A percentile compares a stretch with the other conserved stretches of the same genome.
phyloP scores from a whole-genome alignment of 2,797 vertebrate genomes.

The Rachycentron canadum region DNA sequence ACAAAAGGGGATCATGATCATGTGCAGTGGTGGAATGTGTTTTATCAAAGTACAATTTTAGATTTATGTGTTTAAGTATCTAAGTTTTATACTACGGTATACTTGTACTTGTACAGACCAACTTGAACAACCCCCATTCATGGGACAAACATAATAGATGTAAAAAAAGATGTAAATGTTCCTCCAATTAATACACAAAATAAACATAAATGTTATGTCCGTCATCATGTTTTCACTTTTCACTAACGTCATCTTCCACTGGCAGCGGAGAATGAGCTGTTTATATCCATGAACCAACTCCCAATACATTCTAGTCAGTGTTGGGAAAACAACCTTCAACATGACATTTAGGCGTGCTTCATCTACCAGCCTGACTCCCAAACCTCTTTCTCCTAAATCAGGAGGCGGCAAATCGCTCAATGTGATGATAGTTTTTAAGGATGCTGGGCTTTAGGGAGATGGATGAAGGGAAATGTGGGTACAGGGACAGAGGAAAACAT shows the following conservation, averaged over 20 bases:
- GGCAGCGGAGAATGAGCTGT: no score
- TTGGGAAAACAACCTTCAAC: not conserved
- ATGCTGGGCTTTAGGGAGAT: constrained; percentile 8
- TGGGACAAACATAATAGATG: not conserved
- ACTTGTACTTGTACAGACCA: not conserved
- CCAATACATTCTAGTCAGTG: not conserved
- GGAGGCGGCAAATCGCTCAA: not conserved
- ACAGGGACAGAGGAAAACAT: constrained; percentile 1
- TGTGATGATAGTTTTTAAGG: fast-evolving
- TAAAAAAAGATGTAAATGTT: not conserved
- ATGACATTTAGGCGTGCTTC: not conserved
- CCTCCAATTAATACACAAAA: not conserved
- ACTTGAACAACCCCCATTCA: no score
- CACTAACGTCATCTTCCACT: not conserved
- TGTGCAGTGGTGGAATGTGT: not conserved
- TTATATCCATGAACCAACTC: not conserved
- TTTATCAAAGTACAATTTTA: not conserved
- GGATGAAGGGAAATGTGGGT: constrained; percentile 34
- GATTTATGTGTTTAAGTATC: not conserved
- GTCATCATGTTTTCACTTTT: not conserved
- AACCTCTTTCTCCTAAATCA: not conserved
- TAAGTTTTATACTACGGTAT: not conserved
- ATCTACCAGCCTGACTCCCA: not conserved
- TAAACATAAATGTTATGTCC: not conserved
- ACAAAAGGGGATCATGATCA: not conserved